These are phyloP conservation scores for Menidia menidia DNA, from an alignment of 2,797 vertebrate species.

Conservation along the genomic window DNA sequence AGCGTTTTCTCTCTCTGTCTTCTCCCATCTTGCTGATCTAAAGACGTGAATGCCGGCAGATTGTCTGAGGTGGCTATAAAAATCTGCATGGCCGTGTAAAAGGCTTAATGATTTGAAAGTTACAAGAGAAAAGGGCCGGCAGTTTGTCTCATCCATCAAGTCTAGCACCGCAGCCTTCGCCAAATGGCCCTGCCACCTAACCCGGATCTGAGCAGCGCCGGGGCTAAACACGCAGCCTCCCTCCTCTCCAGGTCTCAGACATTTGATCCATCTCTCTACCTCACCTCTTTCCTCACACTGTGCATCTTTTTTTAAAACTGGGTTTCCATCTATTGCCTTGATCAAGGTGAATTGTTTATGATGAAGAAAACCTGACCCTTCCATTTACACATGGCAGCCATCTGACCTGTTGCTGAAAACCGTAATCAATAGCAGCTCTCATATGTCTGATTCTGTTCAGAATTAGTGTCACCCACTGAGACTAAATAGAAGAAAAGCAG, in stretches of 20 bases:
- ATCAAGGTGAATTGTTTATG: no score
- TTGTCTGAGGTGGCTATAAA: slow-evolving; percentile 77
- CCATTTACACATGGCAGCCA: no score
- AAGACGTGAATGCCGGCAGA: slow-evolving; percentile 53
- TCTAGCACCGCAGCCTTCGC: slow-evolving; percentile 73
- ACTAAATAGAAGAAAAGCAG: neutral
- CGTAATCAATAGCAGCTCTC: neutral
- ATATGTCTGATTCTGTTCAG: neutral
- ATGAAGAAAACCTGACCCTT: no score
- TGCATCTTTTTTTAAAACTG: slow-evolving; percentile 7
- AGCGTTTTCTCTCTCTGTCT: slow-evolving; percentile 18
- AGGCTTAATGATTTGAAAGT: slow-evolving; percentile 87
- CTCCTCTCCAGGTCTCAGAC: slow-evolving; percentile 15
- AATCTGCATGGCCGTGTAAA: slow-evolving; percentile 80
- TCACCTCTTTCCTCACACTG: slow-evolving; percentile 28
- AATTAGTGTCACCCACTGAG: neutral
- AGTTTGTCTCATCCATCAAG: slow-evolving; percentile 82
- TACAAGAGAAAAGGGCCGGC: slow-evolving; percentile 81
- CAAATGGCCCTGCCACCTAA: slow-evolving; percentile 81
- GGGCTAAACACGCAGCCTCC: slow-evolving; percentile 35
- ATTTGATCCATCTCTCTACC: slow-evolving; percentile 32
- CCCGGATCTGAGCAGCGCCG: slow-evolving; percentile 53
- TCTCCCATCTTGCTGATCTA: slow-evolving; percentile 43
- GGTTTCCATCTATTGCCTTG: neutral
- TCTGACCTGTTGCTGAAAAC: no score